Conservation (phyloP, 2,888 invertebrate genomes). For the Adela reaumurella region DNA sequence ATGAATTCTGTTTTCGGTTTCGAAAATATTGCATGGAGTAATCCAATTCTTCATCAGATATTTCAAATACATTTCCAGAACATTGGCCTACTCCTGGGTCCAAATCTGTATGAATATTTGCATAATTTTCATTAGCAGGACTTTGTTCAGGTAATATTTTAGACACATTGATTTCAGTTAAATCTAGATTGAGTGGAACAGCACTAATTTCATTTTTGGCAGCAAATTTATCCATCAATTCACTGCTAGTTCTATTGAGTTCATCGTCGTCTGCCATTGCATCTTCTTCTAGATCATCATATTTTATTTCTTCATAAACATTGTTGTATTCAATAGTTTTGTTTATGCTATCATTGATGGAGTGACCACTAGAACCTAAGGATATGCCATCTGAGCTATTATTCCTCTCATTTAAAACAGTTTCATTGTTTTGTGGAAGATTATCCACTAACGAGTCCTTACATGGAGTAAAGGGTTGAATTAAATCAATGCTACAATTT, state of each 20-base stretch:
- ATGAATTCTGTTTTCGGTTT: conserved; percentile 4
- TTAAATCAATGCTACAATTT: no score
- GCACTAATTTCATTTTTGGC: background rate
- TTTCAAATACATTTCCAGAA: conserved; percentile 25
- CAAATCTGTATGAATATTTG: background rate
- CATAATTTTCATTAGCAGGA: background rate
- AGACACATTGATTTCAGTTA: no score
- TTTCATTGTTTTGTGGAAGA: no score
- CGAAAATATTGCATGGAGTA: conserved; percentile 51
- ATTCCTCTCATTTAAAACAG: no score
- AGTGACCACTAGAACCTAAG: no score
- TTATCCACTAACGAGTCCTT: no score
- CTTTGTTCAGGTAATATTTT: background rate
- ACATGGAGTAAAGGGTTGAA: no score
- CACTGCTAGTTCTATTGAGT: background rate
- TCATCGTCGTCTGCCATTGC: background rate
- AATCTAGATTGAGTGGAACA: no score
- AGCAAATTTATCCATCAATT: background rate
- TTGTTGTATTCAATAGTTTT: no score
- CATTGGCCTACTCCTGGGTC: conserved; percentile 18
- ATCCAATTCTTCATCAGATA: conserved; percentile 61
- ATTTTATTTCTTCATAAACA: no score
- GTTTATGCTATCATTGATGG: no score
- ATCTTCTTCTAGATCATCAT: background rate
- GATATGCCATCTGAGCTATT: no score